These are phyloP conservation scores for Ciconia maguari DNA, from an alignment of 2,113 vertebrate species.

Conservation along the genomic window DNA sequence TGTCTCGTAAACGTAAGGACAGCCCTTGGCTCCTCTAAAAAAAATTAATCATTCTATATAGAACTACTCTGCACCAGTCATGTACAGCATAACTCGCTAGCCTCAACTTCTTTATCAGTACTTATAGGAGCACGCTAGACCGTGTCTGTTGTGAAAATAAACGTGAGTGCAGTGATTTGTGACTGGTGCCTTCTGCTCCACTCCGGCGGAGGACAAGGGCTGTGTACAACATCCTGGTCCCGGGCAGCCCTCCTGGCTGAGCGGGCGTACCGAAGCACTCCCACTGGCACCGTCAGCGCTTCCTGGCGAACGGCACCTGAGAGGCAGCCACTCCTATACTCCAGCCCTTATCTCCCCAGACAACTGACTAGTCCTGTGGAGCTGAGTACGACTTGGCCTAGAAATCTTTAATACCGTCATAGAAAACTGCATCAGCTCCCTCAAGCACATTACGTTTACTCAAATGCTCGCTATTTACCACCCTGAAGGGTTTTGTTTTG, in stretches of 20 bases:
- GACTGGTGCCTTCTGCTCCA: slow-evolving; percentile 14
- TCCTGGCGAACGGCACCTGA: rapidly evolving
- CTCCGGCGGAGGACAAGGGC: neutral
- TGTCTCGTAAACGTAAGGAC: neutral
- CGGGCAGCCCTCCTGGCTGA: neutral
- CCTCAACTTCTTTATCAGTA: neutral
- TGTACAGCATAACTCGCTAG: neutral
- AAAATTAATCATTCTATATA: neutral
- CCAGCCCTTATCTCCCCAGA: neutral
- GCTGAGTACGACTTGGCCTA: neutral
- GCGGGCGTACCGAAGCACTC: neutral
- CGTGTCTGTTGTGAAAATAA: slow-evolving; percentile 37
- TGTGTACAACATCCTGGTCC: neutral
- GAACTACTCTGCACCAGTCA: neutral
- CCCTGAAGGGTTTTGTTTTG: neutral
- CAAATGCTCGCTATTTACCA: neutral
- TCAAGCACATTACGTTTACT: neutral
- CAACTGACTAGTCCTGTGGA: neutral
- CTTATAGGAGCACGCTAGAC: neutral
- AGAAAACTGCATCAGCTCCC: slow-evolving; percentile 8
- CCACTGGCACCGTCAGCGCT: neutral
- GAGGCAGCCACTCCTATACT: neutral
- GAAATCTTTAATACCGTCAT: neutral
- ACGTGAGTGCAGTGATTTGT: slow-evolving; percentile 25
- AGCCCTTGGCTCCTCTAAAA: neutral